Evolutionary conservation across 2,888 invertebrate species (phyloP).

Genomic region (Marasmarcha lunaedactyla): DNA sequence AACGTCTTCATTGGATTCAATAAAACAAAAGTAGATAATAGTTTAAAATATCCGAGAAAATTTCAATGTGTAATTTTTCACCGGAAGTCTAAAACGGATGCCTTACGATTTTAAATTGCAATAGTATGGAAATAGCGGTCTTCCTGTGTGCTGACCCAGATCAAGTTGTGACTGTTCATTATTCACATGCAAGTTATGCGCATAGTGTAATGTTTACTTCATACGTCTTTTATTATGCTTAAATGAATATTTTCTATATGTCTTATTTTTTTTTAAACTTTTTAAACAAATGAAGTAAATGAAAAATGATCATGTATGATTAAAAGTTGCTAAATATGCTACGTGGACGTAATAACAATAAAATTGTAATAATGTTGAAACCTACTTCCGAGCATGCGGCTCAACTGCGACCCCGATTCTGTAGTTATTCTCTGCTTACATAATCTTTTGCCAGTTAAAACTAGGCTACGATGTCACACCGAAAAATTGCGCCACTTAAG

Average conservation of each 20-base stretch:
- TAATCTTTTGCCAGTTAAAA: conserved; percentile 55
- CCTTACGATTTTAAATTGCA: conserved; percentile 42
- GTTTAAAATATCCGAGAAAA: too few species aligned
- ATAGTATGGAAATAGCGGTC: conserved; percentile 42
- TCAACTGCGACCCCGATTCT: conserved; percentile 56
- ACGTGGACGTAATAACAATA: background rate
- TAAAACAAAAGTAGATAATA: background rate
- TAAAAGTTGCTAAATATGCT: background rate
- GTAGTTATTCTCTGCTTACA: conserved; percentile 60
- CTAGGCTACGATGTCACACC: conserved; percentile 68
- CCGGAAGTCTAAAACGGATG: conserved; percentile 42
- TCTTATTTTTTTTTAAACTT: too few species aligned
- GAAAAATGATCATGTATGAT: background rate
- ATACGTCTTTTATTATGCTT: background rate
- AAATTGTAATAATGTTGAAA: conserved; percentile 10
- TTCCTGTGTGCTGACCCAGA: conserved; percentile 35
- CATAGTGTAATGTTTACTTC: background rate
- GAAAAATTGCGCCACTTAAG: conserved; percentile 63
- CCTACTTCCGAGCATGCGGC: conserved; percentile 48
- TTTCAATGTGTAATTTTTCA: too few species aligned
- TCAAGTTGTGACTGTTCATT: conserved; percentile 11
- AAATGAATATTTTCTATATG: too few species aligned
- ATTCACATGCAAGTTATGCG: conserved; percentile 1
- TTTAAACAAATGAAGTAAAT: too few species aligned
- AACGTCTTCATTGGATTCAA: too few species aligned